Conservation (phyloP, 2,797 vertebrate species). For the Chrosomus eos region DNA sequence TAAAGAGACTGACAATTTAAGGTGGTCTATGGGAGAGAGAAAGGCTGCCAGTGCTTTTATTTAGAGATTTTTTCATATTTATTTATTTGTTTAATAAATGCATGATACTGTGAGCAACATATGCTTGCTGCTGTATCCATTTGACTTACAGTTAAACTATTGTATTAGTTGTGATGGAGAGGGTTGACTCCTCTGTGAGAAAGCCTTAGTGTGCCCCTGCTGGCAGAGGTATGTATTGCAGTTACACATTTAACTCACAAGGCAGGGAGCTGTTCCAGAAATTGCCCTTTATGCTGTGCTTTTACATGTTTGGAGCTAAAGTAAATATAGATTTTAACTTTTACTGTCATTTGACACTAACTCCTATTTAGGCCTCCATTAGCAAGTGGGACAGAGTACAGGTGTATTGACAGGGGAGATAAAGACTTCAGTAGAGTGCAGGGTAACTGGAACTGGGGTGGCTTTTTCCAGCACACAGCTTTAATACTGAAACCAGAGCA, state of each 20-base stretch:
- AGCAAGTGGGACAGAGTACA: conserved; percentile 63
- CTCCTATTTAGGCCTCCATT: conserved; percentile 37
- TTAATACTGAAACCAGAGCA: conserved; percentile 75
- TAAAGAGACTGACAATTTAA: neutral
- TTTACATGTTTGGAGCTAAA: neutral
- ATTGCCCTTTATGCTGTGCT: neutral
- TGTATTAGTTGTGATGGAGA: conserved; percentile 39
- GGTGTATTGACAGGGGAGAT: conserved; percentile 65
- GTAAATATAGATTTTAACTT: conserved; percentile 33
- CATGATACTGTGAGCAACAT: neutral
- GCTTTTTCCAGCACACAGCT: conserved; percentile 50
- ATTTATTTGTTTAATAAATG: neutral
- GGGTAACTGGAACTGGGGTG: conserved; percentile 61
- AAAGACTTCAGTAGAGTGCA: conserved; percentile 57
- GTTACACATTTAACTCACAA: conserved; percentile 52
- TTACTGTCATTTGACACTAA: conserved; percentile 34
- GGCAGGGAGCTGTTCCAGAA: neutral
- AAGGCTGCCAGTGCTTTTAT: neutral
- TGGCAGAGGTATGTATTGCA: conserved; percentile 61
- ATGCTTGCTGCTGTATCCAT: neutral
- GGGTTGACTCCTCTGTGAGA: conserved; percentile 54
- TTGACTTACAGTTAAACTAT: neutral
- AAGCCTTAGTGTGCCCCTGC: conserved; percentile 75
- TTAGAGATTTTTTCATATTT: neutral
- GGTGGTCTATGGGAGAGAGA: neutral